These are phyloP conservation scores for Numida meleagris DNA, from an alignment of 2,113 vertebrate species.

Conservation along the genomic window DNA sequence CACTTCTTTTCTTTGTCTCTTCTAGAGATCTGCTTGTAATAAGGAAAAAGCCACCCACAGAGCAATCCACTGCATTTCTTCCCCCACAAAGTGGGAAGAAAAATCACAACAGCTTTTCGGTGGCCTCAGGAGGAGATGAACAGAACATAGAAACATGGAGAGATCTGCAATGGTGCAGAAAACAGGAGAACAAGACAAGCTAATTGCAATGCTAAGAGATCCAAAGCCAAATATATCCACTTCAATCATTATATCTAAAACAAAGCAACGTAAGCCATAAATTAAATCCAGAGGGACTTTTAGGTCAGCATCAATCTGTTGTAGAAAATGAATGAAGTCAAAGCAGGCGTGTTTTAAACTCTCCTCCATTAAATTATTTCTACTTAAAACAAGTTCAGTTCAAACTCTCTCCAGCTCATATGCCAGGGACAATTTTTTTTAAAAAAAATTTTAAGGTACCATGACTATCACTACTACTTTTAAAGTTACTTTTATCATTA, in stretches of 20 bases:
- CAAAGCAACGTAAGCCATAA: not conserved
- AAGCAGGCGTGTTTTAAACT: not conserved
- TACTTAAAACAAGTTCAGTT: not conserved
- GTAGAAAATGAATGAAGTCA: not conserved
- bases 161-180: not conserved
- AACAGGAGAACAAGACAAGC: not conserved
- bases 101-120: not conserved
- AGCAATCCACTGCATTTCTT: not conserved
- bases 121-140: not conserved
- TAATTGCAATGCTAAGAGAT: not conserved
- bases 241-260: not conserved
- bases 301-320: not conserved
- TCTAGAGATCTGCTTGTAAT: not conserved
- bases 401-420: not conserved
- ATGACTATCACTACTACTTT: not conserved
- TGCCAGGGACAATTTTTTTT: not conserved
- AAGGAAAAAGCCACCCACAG: not conserved
- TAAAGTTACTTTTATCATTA: not conserved
- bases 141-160: not conserved
- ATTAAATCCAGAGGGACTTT: not conserved
- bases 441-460: not conserved
- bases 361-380: not conserved
- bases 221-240: slow-evolving; percentile 1
- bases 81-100: not conserved
- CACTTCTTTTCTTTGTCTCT: not conserved